Conservation (phyloP, 1,140 invertebrate species). For the Batillaria attramentaria region DNA sequence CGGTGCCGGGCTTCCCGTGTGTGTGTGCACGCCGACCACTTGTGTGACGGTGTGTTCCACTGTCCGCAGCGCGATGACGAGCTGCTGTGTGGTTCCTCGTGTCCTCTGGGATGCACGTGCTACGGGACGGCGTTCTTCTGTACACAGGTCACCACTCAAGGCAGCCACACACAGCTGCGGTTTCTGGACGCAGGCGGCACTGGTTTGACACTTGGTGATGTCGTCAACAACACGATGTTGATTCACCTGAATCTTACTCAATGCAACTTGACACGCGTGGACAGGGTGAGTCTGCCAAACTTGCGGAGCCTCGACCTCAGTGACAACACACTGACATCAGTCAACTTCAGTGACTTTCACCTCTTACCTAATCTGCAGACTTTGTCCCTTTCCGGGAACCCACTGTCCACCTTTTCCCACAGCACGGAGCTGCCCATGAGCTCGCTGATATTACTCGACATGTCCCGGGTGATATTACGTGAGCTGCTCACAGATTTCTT, state of each 20-base stretch:
- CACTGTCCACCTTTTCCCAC: background rate
- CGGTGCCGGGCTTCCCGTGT: constrained; percentile 15
- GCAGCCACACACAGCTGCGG: background rate
- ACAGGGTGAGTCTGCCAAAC: background rate
- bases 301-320: background rate
- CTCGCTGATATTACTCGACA: background rate
- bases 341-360: background rate
- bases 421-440: background rate
- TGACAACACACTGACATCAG: background rate
- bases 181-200: background rate
- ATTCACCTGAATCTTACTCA: background rate
- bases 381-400: background rate
- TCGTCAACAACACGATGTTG: background rate
- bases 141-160: background rate
- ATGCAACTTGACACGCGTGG: background rate
- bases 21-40: constrained; percentile 24
- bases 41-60: constrained; percentile 27
- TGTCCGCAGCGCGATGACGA: constrained; percentile 39
- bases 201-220: background rate
- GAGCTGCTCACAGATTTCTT: background rate
- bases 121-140: constrained; percentile 15
- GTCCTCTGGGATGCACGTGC: constrained; percentile 44
- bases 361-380: background rate
- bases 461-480: background rate
- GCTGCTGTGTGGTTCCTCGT: constrained; percentile 18